Percentiles rank a stretch among this genome's conserved stretches.
Conservation (phyloP, 2,888 invertebrate genomes). For the Ophioninae sp. region DNA sequence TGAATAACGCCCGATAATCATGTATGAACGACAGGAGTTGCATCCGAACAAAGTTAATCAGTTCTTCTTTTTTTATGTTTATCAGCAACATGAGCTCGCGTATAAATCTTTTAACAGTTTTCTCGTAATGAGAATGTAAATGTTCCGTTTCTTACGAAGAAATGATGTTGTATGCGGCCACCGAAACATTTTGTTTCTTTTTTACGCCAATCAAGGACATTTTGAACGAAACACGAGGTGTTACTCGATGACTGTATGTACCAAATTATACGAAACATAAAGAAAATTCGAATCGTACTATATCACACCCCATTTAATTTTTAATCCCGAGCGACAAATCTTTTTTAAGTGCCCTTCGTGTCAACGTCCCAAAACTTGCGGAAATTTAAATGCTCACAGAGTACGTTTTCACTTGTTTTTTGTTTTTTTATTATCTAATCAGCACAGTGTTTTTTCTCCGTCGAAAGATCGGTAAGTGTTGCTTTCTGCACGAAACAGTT, state of each 20-base stretch:
- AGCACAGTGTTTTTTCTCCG: constrained; percentile 65
- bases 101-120: constrained; percentile 11
- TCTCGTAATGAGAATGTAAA: neutral
- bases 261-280: constrained; percentile 37
- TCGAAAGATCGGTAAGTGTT: constrained; percentile 44
- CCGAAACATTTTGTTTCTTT: constrained; percentile 7
- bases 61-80: constrained; percentile 18
- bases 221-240: neutral
- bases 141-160: constrained; percentile 16
- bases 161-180: neutral
- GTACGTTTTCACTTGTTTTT: constrained; percentile 62
- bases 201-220: constrained; percentile 1
- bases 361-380: neutral
- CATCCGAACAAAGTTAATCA: constrained; percentile 16
- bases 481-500: constrained; percentile 37
- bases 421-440: constrained; percentile 72
- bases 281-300: constrained; percentile 1
- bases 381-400: constrained; percentile 1
- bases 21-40: constrained; percentile 28
- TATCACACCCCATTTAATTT: constrained; percentile 20
- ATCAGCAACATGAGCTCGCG: neutral
- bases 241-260: constrained; percentile 33
- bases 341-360: neutral
- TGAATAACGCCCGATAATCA: constrained; percentile 47
- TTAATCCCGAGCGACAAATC: neutral